These are phyloP conservation scores for Agapornis roseicollis DNA, from an alignment of 2,113 vertebrate genomes.

Conservation along the genomic window DNA sequence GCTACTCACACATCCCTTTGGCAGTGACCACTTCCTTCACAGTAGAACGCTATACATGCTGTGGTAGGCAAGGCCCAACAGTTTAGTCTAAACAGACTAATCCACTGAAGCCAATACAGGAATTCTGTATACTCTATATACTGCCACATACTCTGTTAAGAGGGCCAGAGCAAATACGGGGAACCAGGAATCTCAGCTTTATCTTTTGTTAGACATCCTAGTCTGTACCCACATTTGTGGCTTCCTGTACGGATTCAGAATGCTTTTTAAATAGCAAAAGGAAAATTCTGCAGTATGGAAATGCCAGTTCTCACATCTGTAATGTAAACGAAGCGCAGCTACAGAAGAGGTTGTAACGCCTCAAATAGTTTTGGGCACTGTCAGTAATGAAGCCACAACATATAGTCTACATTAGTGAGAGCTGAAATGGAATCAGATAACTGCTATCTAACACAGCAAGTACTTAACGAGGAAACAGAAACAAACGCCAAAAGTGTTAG, in stretches of 20 bases:
- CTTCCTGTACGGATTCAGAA: not conserved
- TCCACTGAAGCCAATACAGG: not conserved
- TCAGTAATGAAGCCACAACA: not conserved
- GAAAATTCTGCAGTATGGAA: not conserved
- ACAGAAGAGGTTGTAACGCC: not conserved
- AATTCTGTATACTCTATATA: not conserved
- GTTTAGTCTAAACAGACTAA: not conserved
- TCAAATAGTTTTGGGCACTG: not conserved
- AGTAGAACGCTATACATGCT: not conserved
- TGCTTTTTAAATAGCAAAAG: not conserved
- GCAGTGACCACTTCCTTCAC: rapidly evolving
- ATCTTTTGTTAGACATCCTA: not conserved
- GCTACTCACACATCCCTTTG: not conserved
- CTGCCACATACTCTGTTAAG: not conserved
- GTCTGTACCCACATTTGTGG: not conserved
- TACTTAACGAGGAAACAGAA: not conserved
- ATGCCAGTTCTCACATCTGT: not conserved
- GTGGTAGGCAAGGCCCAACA: not conserved
- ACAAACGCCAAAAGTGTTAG: not conserved
- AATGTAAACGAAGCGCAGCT: not conserved
- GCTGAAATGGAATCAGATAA: not conserved
- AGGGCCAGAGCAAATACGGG: not conserved
- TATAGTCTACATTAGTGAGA: not conserved
- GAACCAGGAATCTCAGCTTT: not conserved
- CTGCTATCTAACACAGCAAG: not conserved